Conservation (phyloP, 2,797 vertebrate species). For the Monodelphis domestica region DNA sequence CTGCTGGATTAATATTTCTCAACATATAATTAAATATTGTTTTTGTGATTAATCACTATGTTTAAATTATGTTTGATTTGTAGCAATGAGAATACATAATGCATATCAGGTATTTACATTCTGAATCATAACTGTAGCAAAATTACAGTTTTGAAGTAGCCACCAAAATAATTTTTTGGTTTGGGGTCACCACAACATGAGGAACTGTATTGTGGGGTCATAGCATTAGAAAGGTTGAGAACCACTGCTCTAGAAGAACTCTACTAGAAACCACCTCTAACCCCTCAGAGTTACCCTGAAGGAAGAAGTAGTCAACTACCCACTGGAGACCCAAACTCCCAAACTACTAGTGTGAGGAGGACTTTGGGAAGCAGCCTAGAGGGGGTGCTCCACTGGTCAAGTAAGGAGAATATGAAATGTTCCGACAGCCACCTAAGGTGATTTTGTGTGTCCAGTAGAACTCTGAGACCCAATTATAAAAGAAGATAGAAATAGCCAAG, state of each 20-base stretch:
- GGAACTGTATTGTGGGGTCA: no score
- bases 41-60: no score
- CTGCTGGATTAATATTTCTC: no score
- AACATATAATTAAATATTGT: no score
- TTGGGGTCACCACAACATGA: no score
- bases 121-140: no score
- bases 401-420: background rate
- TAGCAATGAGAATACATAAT: no score
- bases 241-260: background rate
- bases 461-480: background rate
- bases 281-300: background rate
- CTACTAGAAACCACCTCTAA: background rate
- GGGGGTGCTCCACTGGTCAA: background rate
- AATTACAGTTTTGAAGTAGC: no score
- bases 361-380: background rate
- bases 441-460: background rate
- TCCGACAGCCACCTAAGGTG: background rate
- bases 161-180: no score
- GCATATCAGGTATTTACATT: no score
- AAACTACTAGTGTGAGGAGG: background rate
- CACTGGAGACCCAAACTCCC: background rate
- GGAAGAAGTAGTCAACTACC: background rate
- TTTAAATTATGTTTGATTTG: no score
- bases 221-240: no score
- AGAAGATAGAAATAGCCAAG: background rate